Conservation (phyloP, 2,888 invertebrate species). For the Dryocosmus kuriphilus region DNA sequence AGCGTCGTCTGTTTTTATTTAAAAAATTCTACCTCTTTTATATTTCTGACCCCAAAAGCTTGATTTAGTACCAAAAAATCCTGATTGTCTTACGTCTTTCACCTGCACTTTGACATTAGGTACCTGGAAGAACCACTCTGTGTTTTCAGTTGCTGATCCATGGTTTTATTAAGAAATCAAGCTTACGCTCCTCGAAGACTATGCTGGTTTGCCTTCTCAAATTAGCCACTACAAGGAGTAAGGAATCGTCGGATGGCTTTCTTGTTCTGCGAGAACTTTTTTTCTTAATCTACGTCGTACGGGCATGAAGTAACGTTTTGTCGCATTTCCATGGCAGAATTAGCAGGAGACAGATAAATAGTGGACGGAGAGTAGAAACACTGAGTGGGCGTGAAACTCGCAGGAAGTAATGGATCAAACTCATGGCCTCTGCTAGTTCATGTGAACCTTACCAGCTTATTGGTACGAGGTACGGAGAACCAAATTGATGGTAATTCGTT, state of each 20-base stretch:
- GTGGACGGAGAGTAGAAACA: constrained; percentile 59
- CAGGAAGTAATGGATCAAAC: constrained; percentile 43
- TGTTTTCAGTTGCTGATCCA: too few relatives aligned
- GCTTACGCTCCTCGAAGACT: too few relatives aligned
- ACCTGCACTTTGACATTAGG: too few relatives aligned
- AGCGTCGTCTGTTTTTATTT: too few relatives aligned
- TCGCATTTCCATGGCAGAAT: constrained; percentile 38
- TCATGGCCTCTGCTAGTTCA: constrained; percentile 17
- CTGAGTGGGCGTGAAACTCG: constrained; percentile 42
- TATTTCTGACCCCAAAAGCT: too few relatives aligned
- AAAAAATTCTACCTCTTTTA: too few relatives aligned
- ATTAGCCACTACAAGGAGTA: not conserved
- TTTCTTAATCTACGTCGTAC: constrained; percentile 16
- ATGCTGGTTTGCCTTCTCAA: too few relatives aligned
- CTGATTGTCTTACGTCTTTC: too few relatives aligned
- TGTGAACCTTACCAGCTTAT: constrained; percentile 29
- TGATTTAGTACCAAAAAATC: too few relatives aligned
- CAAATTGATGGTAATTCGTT: constrained; percentile 29
- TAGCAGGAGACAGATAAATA: constrained; percentile 69
- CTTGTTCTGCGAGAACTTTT: constrained; percentile 8
- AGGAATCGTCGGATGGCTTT: not conserved
- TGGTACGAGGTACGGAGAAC: constrained; percentile 17
- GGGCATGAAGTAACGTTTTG: constrained; percentile 34
- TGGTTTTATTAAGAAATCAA: too few relatives aligned
- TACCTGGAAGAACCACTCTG: too few relatives aligned